A percentile compares a stretch with the other conserved stretches of the same genome.
These are phyloP conservation scores for Catharus ustulatus DNA, from an alignment of 2,797 vertebrate species.

Conservation along the genomic window DNA sequence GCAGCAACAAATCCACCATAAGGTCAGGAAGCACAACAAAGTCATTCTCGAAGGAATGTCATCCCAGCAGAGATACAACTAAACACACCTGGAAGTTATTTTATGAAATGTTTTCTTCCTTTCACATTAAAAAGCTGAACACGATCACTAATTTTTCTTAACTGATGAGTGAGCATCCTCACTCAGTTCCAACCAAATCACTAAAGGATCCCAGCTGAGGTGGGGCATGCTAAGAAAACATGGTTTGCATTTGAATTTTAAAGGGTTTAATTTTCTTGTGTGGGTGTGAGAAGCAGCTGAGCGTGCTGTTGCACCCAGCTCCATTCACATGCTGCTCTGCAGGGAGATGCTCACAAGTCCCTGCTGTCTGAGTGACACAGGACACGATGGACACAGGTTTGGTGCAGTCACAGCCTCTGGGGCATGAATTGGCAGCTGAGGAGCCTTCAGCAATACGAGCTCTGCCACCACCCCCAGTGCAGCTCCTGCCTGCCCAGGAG, in stretches of 20 bases:
- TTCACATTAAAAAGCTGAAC: not conserved
- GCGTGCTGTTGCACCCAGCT: rapidly evolving
- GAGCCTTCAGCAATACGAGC: not conserved
- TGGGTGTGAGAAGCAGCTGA: not conserved
- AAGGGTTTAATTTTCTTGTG: rapidly evolving
- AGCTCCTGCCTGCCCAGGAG: not conserved
- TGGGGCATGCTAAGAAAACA: not conserved
- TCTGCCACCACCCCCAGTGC: not conserved
- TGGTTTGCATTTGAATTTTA: not conserved
- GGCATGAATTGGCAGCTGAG: not conserved
- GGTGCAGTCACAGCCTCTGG: not conserved
- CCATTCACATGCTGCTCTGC: not conserved
- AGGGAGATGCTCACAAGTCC: not conserved
- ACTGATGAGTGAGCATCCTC: not conserved
- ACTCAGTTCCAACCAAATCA: not conserved
- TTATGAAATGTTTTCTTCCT: not conserved
- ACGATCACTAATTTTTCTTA: not conserved
- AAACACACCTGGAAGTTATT: not conserved
- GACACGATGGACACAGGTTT: not conserved
- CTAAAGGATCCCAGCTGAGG: not conserved
- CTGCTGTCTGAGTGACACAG: rapidly evolving
- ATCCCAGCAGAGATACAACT: not conserved
- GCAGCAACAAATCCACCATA: not conserved
- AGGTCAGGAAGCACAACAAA: not conserved
- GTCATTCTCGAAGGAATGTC: not conserved